These are phyloP conservation scores for Callipepla californica DNA, from an alignment of 2,113 vertebrate species.

Conservation along the genomic window DNA sequence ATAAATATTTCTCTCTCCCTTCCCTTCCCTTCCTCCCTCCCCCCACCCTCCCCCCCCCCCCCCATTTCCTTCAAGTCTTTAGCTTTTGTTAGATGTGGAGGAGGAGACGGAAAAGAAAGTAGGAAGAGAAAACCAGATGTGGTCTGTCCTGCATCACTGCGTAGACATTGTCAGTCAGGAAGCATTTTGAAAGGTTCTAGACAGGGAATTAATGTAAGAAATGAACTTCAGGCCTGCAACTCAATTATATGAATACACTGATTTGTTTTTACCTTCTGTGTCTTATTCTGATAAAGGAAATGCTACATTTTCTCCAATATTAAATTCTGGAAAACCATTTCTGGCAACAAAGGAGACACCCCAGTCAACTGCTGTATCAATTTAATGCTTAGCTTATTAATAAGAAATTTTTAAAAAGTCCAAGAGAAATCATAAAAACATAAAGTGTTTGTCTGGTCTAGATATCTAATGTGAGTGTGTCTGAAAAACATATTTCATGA, in stretches of 20 bases:
- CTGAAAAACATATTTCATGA: background rate
- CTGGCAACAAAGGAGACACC: background rate
- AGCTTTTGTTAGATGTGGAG: background rate
- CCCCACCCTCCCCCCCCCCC: fast-evolving
- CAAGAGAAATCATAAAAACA: background rate
- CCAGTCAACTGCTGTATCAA: background rate
- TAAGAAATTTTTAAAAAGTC: background rate
- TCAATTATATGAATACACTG: background rate
- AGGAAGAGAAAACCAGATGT: background rate
- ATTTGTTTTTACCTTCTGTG: background rate
- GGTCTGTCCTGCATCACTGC: background rate
- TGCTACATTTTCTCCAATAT: background rate
- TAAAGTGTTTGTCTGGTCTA: background rate
- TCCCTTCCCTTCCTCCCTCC: fast-evolving
- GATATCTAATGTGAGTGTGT: background rate
- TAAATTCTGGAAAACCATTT: background rate
- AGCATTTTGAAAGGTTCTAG: background rate
- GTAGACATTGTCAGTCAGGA: background rate
- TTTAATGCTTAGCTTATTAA: background rate
- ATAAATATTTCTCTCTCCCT: background rate
- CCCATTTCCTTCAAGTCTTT: background rate
- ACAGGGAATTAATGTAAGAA: background rate
- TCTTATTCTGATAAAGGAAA: background rate
- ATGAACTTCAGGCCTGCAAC: background rate
- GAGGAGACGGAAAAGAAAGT: background rate